Base-by-base conservation (phyloP, 2,888 invertebrate species). In the Aproaerema taeniolella region DNA sequence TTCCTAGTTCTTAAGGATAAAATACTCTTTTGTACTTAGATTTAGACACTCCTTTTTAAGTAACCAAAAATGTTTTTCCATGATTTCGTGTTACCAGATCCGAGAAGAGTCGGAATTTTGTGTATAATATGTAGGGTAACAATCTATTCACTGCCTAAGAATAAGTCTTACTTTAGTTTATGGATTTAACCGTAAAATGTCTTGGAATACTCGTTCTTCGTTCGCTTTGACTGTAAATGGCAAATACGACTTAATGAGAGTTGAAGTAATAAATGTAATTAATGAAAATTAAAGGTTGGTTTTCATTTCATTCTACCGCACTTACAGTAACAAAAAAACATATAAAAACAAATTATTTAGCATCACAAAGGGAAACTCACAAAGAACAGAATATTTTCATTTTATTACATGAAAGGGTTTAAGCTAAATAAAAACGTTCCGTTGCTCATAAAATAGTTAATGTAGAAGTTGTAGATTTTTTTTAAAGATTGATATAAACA, bases 221-320 rank as follows among this genome's bases (percentile, higher is more conserved):
- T 61, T 66, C 55, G 81, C 79, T 82, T 81, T 55, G 66, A 68
- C 62, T 83, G 83, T 85, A 83, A 72, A 85, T 83, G 79, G 81
- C 75, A 71, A 76, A 78, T 68, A 81, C 77, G 77, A 81, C 73
- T 76, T 77, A 75, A 74, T 37, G 43, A 74, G 36, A 36, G 24
- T 49, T 53, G 46, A 37, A 37, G 16, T 37, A 37, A 37, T 37
- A 37, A 37, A 29, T 37, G 47, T 59, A 58, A 55, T 40, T 51
- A n/a, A n/a, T 28, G 6, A 34, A 42, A 43, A 32, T 25, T 17
- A 45, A 25, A n/a, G n/a, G 31, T 26, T 16, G 12, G 8, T 38
- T 38, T 15, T 40, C 39, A 9, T 31, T 32, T 30, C 16, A n/a
- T n/a, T n/a, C n/a, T n/a, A n/a, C n/a, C n/a, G n/a, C n/a, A n/a